Percentiles rank a stretch among this genome's conserved stretches.
These are phyloP conservation scores for Pachyseris speciosa DNA, from an alignment of 64 coral and sea anemone genomes.

Conservation along the genomic window DNA sequence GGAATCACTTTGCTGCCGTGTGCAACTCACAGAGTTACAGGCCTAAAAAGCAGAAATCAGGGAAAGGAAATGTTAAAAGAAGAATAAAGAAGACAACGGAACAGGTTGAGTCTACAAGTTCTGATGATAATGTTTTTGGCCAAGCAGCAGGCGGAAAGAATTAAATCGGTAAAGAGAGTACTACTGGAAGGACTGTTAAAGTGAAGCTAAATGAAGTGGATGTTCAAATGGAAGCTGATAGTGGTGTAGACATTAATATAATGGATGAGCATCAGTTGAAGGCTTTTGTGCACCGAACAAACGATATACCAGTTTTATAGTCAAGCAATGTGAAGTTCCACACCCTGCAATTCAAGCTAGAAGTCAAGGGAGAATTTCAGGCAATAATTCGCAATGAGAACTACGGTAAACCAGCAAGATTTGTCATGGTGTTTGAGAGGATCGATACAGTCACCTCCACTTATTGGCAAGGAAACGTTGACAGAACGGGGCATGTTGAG, in stretches of 20 bases:
- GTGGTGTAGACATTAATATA: conserved; percentile 57
- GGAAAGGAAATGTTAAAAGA: too few relatives aligned
- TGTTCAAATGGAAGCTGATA: too few relatives aligned
- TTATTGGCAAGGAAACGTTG: conserved; percentile 57
- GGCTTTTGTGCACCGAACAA: not conserved
- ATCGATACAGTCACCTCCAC: conserved; percentile 55
- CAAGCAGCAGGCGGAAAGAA: conserved; percentile 35
- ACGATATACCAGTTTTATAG: not conserved
- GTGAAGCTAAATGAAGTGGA: too few relatives aligned
- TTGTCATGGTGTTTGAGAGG: conserved; percentile 35
- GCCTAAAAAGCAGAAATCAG: too few relatives aligned
- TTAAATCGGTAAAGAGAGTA: not conserved
- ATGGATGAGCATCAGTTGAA: conserved; percentile 80
- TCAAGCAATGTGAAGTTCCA: not conserved
- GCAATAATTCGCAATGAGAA: conserved; percentile 33
- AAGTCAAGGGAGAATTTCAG: too few relatives aligned
- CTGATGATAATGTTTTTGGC: conserved; percentile 48
- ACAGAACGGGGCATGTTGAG: conserved; percentile 50
- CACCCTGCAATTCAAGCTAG: conserved; percentile 43
- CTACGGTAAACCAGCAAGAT: conserved; percentile 22
- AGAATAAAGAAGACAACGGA: too few relatives aligned
- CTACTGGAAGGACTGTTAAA: not conserved
- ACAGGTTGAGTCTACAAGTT: conserved; percentile 48
- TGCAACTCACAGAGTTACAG: too few relatives aligned
- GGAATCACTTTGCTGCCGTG: too few relatives aligned